Evolutionary conservation across 2,797 vertebrate species (phyloP).

Genomic region (Lateolabrax maculatus): DNA sequence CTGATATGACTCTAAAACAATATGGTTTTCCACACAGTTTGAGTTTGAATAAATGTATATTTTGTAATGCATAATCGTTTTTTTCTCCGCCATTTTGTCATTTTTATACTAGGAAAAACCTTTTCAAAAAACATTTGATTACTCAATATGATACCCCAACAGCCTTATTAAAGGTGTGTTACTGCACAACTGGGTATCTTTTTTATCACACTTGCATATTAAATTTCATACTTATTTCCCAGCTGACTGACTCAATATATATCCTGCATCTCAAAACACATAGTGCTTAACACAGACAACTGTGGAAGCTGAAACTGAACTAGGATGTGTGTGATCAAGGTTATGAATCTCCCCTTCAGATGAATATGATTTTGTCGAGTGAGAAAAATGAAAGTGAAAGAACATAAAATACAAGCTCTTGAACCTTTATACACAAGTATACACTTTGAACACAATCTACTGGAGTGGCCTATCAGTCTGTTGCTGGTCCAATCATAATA

Average conservation of each 20-base stretch:
- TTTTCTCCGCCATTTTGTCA: no score
- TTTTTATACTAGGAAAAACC: not conserved
- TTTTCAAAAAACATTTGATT: not conserved
- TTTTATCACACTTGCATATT: conserved; percentile 11
- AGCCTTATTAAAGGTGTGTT: conserved; percentile 8
- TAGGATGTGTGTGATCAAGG: not conserved
- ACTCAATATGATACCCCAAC: not conserved
- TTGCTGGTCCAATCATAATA: not conserved
- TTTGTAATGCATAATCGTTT: not conserved
- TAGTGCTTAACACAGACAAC: not conserved
- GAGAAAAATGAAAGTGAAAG: not conserved
- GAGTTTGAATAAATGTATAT: not conserved
- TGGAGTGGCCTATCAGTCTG: not conserved
- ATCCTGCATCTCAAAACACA: not conserved
- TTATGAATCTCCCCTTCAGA: not conserved
- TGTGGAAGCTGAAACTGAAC: not conserved
- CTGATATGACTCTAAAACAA: not conserved
- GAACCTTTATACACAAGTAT: conserved; percentile 35
- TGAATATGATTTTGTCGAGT: not conserved
- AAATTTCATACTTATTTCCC: conserved; percentile 43
- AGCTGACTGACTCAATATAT: conserved; percentile 4
- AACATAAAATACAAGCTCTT: not conserved
- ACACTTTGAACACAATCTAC: conserved; percentile 16
- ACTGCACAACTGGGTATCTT: not conserved
- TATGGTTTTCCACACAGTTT: not conserved